Conservation (phyloP, 2,888 invertebrate species). For the Pseudococcus longispinus region DNA sequence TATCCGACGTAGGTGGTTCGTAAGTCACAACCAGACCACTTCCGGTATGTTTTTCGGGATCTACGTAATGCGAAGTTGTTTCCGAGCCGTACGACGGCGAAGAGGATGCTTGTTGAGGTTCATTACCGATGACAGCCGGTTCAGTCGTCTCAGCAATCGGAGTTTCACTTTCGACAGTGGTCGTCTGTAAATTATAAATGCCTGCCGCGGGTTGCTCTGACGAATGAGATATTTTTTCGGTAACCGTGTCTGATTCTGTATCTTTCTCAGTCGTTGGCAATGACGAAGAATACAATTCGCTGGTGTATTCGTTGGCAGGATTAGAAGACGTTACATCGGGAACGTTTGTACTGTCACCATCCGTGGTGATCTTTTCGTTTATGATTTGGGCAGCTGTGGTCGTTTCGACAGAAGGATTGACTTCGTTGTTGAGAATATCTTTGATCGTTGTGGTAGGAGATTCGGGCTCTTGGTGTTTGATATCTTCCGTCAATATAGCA, state of each 20-base stretch:
- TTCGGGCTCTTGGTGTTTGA: background rate
- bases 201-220: background rate
- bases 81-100: background rate
- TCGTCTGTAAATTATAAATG: background rate
- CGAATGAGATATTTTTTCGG: background rate
- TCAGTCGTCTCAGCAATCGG: background rate
- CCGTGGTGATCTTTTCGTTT: background rate
- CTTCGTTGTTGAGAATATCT: background rate
- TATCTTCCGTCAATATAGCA: background rate
- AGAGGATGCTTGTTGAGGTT: background rate
- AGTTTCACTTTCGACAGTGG: background rate
- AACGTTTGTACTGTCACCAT: background rate
- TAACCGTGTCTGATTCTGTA: background rate
- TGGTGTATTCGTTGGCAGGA: background rate
- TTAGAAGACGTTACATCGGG: background rate
- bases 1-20: background rate
- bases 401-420: background rate
- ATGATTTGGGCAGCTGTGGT: background rate
- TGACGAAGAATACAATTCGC: slow-evolving; percentile 4
- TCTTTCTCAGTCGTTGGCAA: background rate
- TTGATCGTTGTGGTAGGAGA: background rate
- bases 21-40: background rate
- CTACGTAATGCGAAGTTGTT: background rate
- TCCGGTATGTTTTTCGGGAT: background rate
- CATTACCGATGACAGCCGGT: background rate